Percentiles rank a stretch among this genome's conserved stretches.
Evolutionary conservation across 2,113 vertebrate genomes (phyloP).

Genomic region (Nematolebias whitei): DNA sequence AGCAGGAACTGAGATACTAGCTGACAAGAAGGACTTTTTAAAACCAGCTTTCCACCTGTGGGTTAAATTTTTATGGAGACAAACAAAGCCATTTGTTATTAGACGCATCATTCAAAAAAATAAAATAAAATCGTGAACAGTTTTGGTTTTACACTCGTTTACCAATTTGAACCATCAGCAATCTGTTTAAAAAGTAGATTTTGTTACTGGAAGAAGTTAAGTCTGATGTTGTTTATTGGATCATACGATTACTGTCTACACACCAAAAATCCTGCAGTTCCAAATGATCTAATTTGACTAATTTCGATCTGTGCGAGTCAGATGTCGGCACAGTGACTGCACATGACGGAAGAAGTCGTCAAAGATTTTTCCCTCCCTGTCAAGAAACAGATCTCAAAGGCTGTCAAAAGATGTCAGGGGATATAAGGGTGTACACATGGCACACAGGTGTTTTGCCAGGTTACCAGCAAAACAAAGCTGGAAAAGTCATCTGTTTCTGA

Average conservation of each 20-base stretch:
- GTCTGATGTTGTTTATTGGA: constrained; percentile 23
- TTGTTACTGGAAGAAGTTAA: not conserved
- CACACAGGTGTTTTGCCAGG: constrained; percentile 39
- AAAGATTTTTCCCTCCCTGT: constrained; percentile 28
- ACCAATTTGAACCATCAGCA: not conserved
- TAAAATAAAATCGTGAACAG: not conserved
- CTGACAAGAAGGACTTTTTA: constrained; percentile 33
- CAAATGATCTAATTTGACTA: constrained; percentile 41
- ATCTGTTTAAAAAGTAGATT: not conserved
- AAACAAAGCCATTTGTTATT: constrained; percentile 27
- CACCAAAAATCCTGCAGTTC: constrained; percentile 33
- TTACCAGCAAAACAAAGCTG: constrained; percentile 31
- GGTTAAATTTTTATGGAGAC: constrained; percentile 27
- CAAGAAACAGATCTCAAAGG: constrained; percentile 22
- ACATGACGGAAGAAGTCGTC: constrained; percentile 28
- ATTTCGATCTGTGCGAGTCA: constrained; percentile 29
- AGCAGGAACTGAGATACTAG: constrained; percentile 34
- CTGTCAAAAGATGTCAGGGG: constrained; percentile 47
- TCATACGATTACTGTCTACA: constrained; percentile 41
- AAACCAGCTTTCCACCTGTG: constrained; percentile 23
- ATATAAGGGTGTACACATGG: not conserved
- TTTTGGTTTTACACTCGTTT: constrained; percentile 1
- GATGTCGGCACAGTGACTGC: constrained; percentile 23
- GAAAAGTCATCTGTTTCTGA: constrained; percentile 6
- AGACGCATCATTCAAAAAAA: constrained; percentile 1